A percentile compares a stretch with the other conserved stretches of the same genome.
Conservation (phyloP, 2,113 vertebrate species). For the Athene noctua region DNA sequence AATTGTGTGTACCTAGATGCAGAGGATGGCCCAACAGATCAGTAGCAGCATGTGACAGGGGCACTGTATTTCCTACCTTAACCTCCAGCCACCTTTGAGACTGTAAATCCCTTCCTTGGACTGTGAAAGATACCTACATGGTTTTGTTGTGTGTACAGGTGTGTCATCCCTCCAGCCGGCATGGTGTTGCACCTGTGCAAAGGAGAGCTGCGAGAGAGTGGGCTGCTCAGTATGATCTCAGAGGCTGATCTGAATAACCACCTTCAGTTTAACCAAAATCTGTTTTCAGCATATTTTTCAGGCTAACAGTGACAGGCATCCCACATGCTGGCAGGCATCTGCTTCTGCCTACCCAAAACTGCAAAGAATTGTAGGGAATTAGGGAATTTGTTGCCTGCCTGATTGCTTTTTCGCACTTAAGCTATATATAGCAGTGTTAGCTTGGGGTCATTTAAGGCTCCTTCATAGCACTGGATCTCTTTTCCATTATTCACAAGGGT, state of each 20-base stretch:
- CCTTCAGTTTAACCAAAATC: neutral
- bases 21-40: neutral
- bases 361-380: neutral
- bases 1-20: neutral
- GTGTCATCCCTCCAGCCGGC: fast-evolving
- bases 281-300: neutral
- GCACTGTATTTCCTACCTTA: neutral
- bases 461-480: neutral
- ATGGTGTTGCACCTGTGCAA: fast-evolving
- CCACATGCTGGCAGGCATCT: neutral
- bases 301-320: neutral
- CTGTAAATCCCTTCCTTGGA: neutral
- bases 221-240: neutral
- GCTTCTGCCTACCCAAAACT: neutral
- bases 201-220: neutral
- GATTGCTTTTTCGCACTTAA: neutral
- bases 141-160: neutral
- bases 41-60: neutral
- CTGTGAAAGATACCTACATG: fast-evolving
- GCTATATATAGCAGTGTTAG: neutral
- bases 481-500: neutral
- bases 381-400: constrained; percentile 2
- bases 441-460: neutral
- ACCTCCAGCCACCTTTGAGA: neutral
- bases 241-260: neutral